A percentile compares a stretch with the other conserved stretches of the same genome.
Evolutionary conservation across 2,797 vertebrate species (phyloP).

Genomic region (Rhinogobio ventralis): DNA sequence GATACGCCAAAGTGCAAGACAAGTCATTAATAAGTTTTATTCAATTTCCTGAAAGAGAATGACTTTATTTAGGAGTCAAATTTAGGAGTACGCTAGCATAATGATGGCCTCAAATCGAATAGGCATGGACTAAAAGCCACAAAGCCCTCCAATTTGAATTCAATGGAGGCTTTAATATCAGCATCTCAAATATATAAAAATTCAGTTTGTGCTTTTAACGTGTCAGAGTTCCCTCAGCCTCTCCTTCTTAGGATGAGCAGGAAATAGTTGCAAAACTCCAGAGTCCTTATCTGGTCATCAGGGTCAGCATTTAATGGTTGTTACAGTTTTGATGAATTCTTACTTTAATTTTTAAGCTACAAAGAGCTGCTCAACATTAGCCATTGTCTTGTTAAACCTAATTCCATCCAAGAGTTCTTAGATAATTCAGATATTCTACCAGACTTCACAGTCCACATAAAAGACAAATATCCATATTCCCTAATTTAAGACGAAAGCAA

Average conservation of each 20-base stretch:
- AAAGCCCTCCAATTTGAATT: too few species aligned
- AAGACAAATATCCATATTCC: neutral
- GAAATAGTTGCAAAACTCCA: conserved; percentile 15
- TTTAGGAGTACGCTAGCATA: neutral
- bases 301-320: conserved; percentile 2
- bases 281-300: conserved; percentile 13
- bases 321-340: conserved; percentile 9
- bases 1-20: neutral
- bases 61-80: neutral
- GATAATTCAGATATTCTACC: neutral
- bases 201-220: conserved; percentile 12
- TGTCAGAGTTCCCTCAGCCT: conserved; percentile 7
- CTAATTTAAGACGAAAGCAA: neutral
- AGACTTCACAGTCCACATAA: neutral
- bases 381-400: neutral
- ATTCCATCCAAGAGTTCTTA: neutral
- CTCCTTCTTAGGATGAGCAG: conserved; percentile 18
- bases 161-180: neutral
- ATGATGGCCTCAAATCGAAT: neutral
- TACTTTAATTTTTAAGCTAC: neutral
- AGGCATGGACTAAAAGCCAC: neutral
- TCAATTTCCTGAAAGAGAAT: neutral
- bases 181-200: conserved; percentile 32
- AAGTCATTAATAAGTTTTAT: neutral
- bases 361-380: neutral